phyloP scores from a whole-genome alignment of 2,113 vertebrate species.

The Uropsilus gracilis region DNA sequence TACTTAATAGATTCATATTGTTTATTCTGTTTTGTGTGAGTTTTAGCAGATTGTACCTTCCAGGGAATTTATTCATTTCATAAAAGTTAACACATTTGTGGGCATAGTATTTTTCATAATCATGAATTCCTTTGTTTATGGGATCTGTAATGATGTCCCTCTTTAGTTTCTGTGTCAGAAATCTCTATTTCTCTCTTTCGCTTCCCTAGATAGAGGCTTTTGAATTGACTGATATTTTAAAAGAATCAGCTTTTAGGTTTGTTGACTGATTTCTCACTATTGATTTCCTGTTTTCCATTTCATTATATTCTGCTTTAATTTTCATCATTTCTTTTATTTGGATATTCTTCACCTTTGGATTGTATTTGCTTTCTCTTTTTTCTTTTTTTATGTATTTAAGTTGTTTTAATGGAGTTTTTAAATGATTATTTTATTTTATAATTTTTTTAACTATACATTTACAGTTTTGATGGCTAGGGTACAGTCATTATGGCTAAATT shows the following conservation, averaged over 20 bases:
- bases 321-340: too few species aligned
- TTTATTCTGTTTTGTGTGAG: neutral
- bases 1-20: neutral
- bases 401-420: too few species aligned
- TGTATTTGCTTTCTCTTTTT: neutral
- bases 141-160: neutral
- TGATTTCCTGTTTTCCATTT: neutral
- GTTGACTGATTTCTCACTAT: neutral
- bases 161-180: neutral
- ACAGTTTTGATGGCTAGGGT: too few species aligned
- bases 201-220: neutral
- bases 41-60: neutral
- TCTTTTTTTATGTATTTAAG: neutral
- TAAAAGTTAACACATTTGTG: neutral
- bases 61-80: neutral
- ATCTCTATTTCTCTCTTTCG: neutral
- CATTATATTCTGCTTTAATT: neutral
- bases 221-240: neutral
- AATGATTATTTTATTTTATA: too few species aligned
- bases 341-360: neutral
- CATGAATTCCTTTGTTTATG: neutral
- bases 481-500: too few species aligned
- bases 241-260: neutral
- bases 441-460: too few species aligned
- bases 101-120: neutral